Evolutionary conservation across 2,888 invertebrate genomes (phyloP).

Genomic region (Gryllus longicercus): DNA sequence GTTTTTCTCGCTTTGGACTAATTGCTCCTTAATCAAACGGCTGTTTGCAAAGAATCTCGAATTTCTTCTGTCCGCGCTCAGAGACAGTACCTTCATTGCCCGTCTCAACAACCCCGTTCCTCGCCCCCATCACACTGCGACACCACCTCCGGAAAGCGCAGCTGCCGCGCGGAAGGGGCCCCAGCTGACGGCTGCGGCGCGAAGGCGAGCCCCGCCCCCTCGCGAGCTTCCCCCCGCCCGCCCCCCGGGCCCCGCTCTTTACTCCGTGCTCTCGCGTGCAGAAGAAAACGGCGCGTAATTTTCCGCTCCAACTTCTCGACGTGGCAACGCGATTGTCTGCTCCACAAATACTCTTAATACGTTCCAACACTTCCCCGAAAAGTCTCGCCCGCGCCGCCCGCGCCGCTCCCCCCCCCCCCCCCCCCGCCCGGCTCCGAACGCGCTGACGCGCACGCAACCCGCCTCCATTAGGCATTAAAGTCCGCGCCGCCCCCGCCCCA

Average conservation of each 20-base stretch:
- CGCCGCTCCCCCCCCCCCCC: neutral
- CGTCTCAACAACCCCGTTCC: no score
- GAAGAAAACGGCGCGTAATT: neutral
- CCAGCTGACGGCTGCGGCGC: neutral
- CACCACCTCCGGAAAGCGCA: neutral
- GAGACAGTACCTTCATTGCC: no score
- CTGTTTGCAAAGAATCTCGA: no score
- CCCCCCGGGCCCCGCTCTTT: neutral
- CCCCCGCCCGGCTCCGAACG: neutral
- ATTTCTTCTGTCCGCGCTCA: no score
- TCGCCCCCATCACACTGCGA: no score
- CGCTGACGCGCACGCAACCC: neutral
- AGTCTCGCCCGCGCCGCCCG: neutral
- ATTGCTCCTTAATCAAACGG: no score
- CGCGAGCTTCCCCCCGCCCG: neutral
- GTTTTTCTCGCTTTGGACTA: no score
- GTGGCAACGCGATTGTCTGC: neutral
- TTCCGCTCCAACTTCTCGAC: conserved; percentile 6
- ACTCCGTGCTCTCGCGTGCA: neutral
- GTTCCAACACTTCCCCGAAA: conserved; percentile 8
- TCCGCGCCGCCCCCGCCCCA: neutral
- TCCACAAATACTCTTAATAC: conserved; percentile 17
- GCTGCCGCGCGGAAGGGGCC: neutral
- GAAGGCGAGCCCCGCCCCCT: neutral
- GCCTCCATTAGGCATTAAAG: neutral